phyloP scores from a whole-genome alignment of 2,113 vertebrate genomes.

The Thamnophis sirtalis region DNA sequence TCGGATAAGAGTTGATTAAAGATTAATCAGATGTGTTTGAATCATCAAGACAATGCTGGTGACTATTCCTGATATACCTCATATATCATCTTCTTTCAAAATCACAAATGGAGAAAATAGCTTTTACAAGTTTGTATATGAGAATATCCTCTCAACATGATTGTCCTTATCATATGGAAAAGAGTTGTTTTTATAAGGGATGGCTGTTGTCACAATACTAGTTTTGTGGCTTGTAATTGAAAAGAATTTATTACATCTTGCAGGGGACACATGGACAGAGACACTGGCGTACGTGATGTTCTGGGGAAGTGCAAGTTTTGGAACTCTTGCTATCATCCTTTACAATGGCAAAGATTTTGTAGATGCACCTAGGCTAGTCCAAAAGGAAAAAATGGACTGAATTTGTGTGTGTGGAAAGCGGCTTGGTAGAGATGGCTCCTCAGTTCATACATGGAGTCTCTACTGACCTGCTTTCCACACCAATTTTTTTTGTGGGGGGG shows the following conservation, averaged over 20 bases:
- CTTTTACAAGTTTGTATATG: neutral
- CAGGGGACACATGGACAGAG: constrained; percentile 96
- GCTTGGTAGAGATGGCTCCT: constrained; percentile 79
- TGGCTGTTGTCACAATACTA: neutral
- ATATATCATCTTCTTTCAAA: neutral
- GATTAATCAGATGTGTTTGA: neutral
- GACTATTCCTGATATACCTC: neutral
- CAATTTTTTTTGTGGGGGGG: neutral
- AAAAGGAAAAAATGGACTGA: constrained; percentile 99
- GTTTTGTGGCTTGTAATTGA: neutral
- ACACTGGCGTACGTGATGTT: constrained; percentile 93
- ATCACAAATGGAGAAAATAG: no score
- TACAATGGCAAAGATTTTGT: constrained; percentile 96
- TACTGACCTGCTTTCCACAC: constrained; percentile 87
- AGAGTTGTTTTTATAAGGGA: neutral
- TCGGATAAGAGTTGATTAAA: neutral
- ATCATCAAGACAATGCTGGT: neutral
- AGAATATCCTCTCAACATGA: neutral
- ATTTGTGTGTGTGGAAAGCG: constrained; percentile 97
- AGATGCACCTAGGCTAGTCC: constrained; percentile 87
- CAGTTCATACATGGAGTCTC: constrained; percentile 82
- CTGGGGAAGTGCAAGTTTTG: constrained; percentile 88
- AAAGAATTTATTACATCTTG: neutral
- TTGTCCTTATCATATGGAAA: neutral
- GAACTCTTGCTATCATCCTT: constrained; percentile 88